These are phyloP conservation scores for Tragulus kanchil DNA, from an alignment of 2,113 vertebrate species.

Conservation along the genomic window DNA sequence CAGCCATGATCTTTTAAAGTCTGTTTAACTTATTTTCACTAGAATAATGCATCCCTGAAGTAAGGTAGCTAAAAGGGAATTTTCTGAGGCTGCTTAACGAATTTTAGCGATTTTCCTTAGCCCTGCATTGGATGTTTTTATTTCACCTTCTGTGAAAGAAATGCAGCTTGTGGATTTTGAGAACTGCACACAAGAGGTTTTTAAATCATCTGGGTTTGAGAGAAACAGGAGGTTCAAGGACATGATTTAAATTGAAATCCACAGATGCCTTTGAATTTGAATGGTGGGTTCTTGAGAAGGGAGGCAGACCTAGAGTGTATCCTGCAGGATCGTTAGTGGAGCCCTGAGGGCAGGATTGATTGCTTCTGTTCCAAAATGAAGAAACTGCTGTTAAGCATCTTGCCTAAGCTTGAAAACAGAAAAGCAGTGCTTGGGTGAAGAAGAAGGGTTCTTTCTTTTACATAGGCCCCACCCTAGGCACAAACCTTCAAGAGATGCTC, in stretches of 20 bases:
- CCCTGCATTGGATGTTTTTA: not conserved
- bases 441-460: not conserved
- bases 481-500: not conserved
- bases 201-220: not conserved
- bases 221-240: not conserved
- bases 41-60: not conserved
- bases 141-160: slow-evolving; percentile 39
- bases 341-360: not conserved
- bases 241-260: not conserved
- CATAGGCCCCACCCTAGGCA: not conserved
- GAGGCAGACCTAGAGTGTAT: not conserved
- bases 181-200: not conserved
- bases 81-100: slow-evolving; percentile 33
- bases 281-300: not conserved
- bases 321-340: not conserved
- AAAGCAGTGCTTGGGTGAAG: not conserved
- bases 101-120: slow-evolving; percentile 14
- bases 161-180: slow-evolving; percentile 23
- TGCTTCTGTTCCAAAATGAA: not conserved
- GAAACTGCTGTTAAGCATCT: not conserved
- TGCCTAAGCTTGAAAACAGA: not conserved
- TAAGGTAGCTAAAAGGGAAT: not conserved
- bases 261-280: not conserved
- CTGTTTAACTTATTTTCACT: not conserved
- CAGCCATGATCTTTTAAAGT: slow-evolving; percentile 19